Conservation (phyloP, 1,140 invertebrate species). For the Zaprionus gabonicus region DNA sequence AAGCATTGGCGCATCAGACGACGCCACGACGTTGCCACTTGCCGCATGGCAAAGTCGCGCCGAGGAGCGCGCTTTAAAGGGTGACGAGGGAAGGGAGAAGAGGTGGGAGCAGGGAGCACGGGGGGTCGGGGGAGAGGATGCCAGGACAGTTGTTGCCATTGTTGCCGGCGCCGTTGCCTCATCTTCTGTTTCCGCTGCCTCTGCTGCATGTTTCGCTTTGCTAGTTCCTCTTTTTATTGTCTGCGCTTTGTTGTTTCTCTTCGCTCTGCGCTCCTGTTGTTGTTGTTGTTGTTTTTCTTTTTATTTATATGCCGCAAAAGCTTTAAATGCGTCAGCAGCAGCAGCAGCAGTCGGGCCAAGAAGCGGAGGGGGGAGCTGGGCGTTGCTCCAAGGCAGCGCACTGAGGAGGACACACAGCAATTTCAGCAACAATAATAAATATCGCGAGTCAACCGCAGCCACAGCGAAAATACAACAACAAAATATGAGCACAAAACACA, state of each 20-base stretch:
- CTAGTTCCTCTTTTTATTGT: conserved; percentile 51
- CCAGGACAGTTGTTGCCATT: conserved; percentile 40
- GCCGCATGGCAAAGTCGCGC: conserved; percentile 31
- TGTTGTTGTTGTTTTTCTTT: conserved; percentile 27
- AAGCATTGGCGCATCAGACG: conserved; percentile 76
- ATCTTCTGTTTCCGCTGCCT: conserved; percentile 16
- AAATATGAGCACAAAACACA: conserved; percentile 52
- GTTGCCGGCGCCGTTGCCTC: conserved; percentile 40
- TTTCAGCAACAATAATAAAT: conserved; percentile 82
- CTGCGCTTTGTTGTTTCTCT: conserved; percentile 11
- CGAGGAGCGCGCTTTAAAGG: conserved; percentile 17
- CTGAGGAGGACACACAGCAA: conserved; percentile 70
- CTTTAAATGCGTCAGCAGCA: conserved; percentile 79
- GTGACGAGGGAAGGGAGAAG: neutral
- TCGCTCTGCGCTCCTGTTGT: neutral
- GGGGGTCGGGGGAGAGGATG: neutral
- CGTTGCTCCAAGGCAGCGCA: neutral
- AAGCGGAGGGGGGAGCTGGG: neutral
- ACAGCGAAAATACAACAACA: conserved; percentile 61
- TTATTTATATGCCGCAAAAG: conserved; percentile 81
- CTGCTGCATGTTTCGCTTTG: conserved; percentile 58
- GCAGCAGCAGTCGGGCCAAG: conserved; percentile 2
- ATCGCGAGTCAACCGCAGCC: conserved; percentile 79
- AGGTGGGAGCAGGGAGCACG: neutral
- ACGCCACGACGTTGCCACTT: conserved; percentile 35